Base-by-base conservation (phyloP, 1,140 invertebrate species). In the Macrobrachium nipponense region DNA sequence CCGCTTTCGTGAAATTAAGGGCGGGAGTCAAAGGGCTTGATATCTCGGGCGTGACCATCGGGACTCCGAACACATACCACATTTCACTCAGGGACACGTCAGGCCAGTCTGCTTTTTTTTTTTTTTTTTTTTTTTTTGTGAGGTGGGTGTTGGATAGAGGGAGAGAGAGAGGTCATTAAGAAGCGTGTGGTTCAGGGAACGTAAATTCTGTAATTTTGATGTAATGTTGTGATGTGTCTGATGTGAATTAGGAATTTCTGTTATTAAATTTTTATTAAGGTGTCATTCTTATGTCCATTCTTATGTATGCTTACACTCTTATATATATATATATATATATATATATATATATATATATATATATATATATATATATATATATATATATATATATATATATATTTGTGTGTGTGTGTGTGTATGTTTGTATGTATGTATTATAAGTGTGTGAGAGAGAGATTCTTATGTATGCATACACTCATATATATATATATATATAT, bases 31-130 rank as follows among this genome's bases (percentile, higher is more conserved):
- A 78, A 95, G 92, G 66, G 94, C 96, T 82, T 51, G 51, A 51
- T 8, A 51, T 51, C 51, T 51, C 51, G 93, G 94, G 14, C 97
- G 97, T 89, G 0, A 89, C 14, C 76, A 95, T 92, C 59, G 94
- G 96, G 78, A 93, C 94, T 10, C 97, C 97, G 89, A 98, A 97
- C 68, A 98, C 93, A 90, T 97, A 98, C 6, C 96, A 95, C 79
- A 98, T 91, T 90, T 98, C 97, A 91, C 59, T 78, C 44, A 78
- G 23, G 18, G 18, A 18, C 6, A 58, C 27, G 44, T 78, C 75
- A 23, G 75, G 5, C 75, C 75, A 0, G 44, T 58, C 75, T 51
- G 51, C 0, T 12, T 36, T 36, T 36, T 36, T 36, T 2, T 36
- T 36, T 36, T 36, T 36, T n/a, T 12, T 36, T 36, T 36, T 36